Conservation (phyloP, 1,140 invertebrate species). For the Meloidogyne floridensis region DNA sequence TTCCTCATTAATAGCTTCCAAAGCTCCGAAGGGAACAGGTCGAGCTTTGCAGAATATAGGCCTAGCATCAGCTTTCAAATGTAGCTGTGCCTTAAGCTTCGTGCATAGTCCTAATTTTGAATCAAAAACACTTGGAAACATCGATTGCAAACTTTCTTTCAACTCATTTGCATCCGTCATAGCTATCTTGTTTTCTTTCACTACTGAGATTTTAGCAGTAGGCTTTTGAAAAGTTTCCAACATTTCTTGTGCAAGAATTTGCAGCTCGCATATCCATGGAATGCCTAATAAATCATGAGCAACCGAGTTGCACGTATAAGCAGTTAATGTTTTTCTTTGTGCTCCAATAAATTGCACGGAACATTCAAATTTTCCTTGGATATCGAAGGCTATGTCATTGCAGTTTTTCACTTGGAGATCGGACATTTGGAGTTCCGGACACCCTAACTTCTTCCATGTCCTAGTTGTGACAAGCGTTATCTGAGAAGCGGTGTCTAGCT, state of each 20-base stretch:
- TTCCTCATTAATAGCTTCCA: constrained; percentile 54
- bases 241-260: not conserved
- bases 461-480: not conserved
- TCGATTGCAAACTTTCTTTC: constrained; percentile 8
- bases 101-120: constrained; percentile 16
- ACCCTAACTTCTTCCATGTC: constrained; percentile 21
- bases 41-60: constrained; percentile 43
- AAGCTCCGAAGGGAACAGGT: constrained; percentile 52
- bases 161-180: not conserved
- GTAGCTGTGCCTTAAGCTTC: constrained; percentile 31
- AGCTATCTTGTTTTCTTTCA: not conserved
- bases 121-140: constrained; percentile 26
- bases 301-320: not conserved
- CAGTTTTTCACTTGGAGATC: constrained; percentile 13
- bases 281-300: constrained; percentile 4
- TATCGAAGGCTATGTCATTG: not conserved
- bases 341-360: not conserved
- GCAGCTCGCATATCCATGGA: not conserved
- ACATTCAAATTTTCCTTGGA: constrained; percentile 1
- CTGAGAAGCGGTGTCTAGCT: constrained; percentile 13
- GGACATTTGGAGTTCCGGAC: not conserved
- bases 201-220: not conserved
- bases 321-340: constrained; percentile 2
- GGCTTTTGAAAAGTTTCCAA: not conserved
- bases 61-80: constrained; percentile 25